A percentile compares a stretch with the other conserved stretches of the same genome.
Evolutionary conservation across 2,113 vertebrate species (phyloP).

Genomic region (Narcine bancroftii): DNA sequence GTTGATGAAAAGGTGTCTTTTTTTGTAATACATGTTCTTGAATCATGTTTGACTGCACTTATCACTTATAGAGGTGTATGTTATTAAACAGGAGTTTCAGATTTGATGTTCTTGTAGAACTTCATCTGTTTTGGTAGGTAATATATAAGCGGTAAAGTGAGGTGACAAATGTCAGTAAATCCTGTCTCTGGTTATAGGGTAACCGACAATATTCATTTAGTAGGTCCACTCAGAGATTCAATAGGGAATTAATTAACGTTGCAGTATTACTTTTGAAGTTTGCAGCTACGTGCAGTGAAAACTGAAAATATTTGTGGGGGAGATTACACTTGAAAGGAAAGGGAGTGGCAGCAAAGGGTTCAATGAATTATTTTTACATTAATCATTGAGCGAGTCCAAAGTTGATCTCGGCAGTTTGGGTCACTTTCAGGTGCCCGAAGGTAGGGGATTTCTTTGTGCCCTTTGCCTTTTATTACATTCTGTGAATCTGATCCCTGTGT

Average conservation of each 20-base stretch:
- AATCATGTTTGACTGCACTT: neutral
- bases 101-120: neutral
- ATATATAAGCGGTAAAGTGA: neutral
- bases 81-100: neutral
- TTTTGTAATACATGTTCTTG: too few species aligned
- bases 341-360: neutral
- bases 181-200: neutral
- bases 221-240: neutral
- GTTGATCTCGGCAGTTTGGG: neutral
- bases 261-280: neutral
- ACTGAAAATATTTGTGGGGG: neutral
- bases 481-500: neutral
- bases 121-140: neutral
- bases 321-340: neutral
- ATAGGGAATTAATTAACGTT: conserved; percentile 15
- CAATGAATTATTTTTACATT: neutral
- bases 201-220: neutral
- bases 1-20: neutral
- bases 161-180: neutral
- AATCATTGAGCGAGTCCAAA: neutral
- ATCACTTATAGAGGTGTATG: neutral
- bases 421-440: neutral
- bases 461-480: neutral
- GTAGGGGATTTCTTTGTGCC: neutral
- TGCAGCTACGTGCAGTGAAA: neutral